phyloP scores from a whole-genome alignment of 2,797 vertebrate genomes.

The Pangasius djambal region DNA sequence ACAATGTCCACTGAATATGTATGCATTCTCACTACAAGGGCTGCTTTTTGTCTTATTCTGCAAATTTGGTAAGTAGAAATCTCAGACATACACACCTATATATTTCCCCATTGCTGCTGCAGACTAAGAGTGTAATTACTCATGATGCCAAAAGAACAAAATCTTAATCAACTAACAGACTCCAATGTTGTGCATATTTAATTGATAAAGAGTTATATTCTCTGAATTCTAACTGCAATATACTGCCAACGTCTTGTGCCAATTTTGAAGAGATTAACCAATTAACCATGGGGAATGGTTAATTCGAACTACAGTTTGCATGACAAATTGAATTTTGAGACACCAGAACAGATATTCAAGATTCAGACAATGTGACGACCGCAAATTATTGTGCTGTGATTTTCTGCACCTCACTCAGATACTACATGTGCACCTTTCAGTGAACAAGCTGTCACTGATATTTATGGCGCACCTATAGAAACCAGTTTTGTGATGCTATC shows the following conservation, averaged over 20 bases:
- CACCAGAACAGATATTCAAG: conserved; percentile 13
- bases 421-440: conserved; percentile 26
- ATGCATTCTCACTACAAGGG: background rate
- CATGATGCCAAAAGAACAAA: conserved; percentile 53
- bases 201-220: conserved; percentile 27
- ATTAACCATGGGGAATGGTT: conserved; percentile 3
- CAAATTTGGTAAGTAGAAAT: conserved; percentile 20
- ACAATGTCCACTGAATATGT: background rate
- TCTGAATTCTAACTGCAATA: conserved; percentile 31
- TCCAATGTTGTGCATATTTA: conserved; percentile 51
- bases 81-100: conserved; percentile 32
- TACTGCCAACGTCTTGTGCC: background rate
- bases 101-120: conserved; percentile 31
- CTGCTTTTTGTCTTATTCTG: conserved; percentile 17
- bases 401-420: background rate
- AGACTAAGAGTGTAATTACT: conserved; percentile 42
- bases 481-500: conserved; percentile 37
- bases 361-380: conserved; percentile 15
- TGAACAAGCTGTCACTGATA: conserved; percentile 40
- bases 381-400: background rate
- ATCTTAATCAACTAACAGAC: conserved; percentile 32
- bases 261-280: background rate
- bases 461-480: conserved; percentile 46
- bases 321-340: conserved; percentile 28
- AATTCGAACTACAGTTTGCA: conserved; percentile 35